These are phyloP conservation scores for Sesia apiformis DNA, from an alignment of 2,888 invertebrate species.

Conservation along the genomic window DNA sequence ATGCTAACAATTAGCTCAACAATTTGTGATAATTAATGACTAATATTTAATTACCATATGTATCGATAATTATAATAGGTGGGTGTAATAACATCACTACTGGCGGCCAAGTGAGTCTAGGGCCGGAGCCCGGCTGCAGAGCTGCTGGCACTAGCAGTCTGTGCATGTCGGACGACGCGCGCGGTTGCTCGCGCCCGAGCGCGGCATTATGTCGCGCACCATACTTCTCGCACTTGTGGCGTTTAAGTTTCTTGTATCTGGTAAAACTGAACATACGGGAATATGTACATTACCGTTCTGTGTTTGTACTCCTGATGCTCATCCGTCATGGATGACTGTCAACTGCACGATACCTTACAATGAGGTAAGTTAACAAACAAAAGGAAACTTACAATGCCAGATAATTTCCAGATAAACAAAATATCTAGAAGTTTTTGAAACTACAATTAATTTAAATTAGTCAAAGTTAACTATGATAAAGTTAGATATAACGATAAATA, in stretches of 20 bases:
- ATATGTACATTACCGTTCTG: conserved; percentile 76
- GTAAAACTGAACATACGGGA: conserved; percentile 27
- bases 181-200: conserved; percentile 44
- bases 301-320: conserved; percentile 72
- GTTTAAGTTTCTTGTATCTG: conserved; percentile 6
- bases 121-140: conserved; percentile 11
- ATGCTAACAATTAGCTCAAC: no score
- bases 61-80: conserved; percentile 55
- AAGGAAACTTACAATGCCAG: conserved; percentile 29
- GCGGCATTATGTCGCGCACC: conserved; percentile 57
- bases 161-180: conserved; percentile 45
- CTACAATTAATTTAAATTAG: no score
- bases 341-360: conserved; percentile 76
- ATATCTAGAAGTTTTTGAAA: background rate
- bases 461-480: no score
- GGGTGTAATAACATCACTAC: conserved; percentile 36
- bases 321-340: conserved; percentile 75
- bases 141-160: conserved; percentile 26
- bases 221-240: conserved; percentile 16
- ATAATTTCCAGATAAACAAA: conserved; percentile 6
- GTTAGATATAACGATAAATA: no score
- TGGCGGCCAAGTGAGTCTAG: conserved; percentile 19
- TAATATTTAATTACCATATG: background rate
- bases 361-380: conserved; percentile 70
- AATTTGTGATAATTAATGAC: background rate